These are phyloP conservation scores for Lasioglossum malachurum DNA, from an alignment of 2,888 invertebrate genomes.

Conservation along the genomic window DNA sequence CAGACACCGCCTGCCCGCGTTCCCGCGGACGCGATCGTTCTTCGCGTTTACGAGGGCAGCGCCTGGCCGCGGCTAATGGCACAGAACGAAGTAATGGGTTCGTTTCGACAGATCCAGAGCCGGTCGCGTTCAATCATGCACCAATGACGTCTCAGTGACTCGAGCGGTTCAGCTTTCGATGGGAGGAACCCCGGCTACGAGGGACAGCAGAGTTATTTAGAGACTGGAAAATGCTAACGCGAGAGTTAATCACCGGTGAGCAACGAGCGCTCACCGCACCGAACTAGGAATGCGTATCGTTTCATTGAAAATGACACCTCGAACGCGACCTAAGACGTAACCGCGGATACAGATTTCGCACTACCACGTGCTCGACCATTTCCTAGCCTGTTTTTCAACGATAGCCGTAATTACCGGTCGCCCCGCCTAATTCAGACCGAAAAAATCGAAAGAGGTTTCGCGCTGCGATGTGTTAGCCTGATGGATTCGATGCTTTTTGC, in stretches of 20 bases:
- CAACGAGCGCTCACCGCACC: not conserved
- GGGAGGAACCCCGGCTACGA: not conserved
- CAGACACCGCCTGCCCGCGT: not conserved
- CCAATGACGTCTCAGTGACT: conserved; percentile 17
- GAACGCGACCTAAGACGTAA: not conserved
- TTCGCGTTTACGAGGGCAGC: conserved; percentile 27
- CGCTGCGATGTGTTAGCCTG: not conserved
- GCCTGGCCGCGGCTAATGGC: conserved; percentile 48
- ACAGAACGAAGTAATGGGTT: conserved; percentile 50
- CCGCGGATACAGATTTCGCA: not conserved
- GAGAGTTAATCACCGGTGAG: conserved; percentile 4
- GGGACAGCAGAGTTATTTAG: conserved; percentile 15
- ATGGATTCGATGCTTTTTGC: not conserved
- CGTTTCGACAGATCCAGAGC: conserved; percentile 27
- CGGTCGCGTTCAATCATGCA: conserved; percentile 14
- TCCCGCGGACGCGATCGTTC: conserved; percentile 43
- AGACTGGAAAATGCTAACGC: conserved; percentile 2
- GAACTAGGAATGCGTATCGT: not conserved
- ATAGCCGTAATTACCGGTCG: not conserved
- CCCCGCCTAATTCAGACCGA: not conserved
- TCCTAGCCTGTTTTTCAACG: not conserved
- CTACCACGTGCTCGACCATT: not conserved
- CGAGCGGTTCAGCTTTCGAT: not conserved
- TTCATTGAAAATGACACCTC: not conserved
- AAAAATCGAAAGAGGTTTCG: not conserved